Evolutionary conservation across 1,140 invertebrate species (phyloP), one percentile per base, ranked within the genome.

Genomic region (Lasioglossum baleicum): DNA sequence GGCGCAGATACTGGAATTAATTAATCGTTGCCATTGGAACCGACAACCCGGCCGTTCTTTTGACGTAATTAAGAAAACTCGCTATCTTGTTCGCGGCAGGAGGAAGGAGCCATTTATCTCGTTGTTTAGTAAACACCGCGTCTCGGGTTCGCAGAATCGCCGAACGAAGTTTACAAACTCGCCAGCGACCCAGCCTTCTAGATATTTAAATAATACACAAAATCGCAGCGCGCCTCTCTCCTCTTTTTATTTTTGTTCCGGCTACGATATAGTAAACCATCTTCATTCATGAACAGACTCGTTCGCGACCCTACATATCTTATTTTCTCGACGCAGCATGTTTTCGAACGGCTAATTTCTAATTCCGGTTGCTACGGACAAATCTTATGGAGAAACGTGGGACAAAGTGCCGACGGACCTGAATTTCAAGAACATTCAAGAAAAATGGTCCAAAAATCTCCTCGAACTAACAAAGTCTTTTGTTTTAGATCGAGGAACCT

Each of bases 41-140:
- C 51, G 51, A 5, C 15, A 20, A 56, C 20, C 15, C 51, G 51
- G 15, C 44, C 44, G 44, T 58, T 58, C 61, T 80, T 82, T 78
- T 56, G 40, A 64, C 60, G 65, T 70, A 70, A 74, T 61, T 64
- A 60, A 51, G 61, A 71, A 79, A 80, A 64, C 35, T 44, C 53
- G 48, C 81, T 85, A 83, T 85, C 81, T 74, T 48, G 44, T 48
- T 0, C 26, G 48, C 13, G 11, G 60, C 35, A 51, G 60, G 40
- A 82, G 83, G 77, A 86, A 79, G 82, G 79, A 35, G 53, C 75
- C 61, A 82, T 84, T 87, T 87, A 87, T 91, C 90, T 87, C 83
- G 69, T 86, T 90, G 88, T 90, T 91, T 91, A 84, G 84, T 89
- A 91, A 90, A 90, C 89, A 86, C 68, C 75, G 31, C 11, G 75